A percentile compares a stretch with the other conserved stretches of the same genome.
Conservation (phyloP, 2,797 vertebrate species). For the Caiman crocodilus region DNA sequence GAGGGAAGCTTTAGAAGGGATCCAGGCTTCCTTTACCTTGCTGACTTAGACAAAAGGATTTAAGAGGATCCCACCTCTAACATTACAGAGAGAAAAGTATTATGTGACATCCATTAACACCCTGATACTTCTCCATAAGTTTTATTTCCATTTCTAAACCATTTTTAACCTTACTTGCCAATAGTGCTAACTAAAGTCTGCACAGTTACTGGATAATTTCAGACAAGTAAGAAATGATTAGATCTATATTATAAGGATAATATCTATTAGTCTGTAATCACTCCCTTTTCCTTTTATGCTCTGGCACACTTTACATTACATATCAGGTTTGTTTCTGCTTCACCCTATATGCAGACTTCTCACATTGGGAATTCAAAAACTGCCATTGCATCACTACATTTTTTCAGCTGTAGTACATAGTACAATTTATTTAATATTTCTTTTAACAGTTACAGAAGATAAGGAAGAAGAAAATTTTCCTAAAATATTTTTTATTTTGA, state of each 20-base stretch:
- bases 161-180: background rate
- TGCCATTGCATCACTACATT: background rate
- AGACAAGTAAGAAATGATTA: background rate
- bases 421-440: background rate
- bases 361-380: background rate
- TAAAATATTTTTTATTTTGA: background rate
- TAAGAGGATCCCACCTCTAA: background rate
- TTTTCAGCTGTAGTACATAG: background rate
- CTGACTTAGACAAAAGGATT: background rate
- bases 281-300: background rate
- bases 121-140: background rate
- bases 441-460: background rate
- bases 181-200: background rate
- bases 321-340: background rate
- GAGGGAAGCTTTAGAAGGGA: background rate
- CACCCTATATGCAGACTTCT: background rate
- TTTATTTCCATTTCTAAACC: background rate
- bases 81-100: background rate
- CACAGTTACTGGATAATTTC: background rate
- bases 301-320: background rate
- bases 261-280: background rate
- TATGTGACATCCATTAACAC: background rate
- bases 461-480: background rate
- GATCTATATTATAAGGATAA: background rate
- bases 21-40: background rate